Conservation (phyloP, 2,797 vertebrate genomes). For the Ptychobarbus kaznakovi region DNA sequence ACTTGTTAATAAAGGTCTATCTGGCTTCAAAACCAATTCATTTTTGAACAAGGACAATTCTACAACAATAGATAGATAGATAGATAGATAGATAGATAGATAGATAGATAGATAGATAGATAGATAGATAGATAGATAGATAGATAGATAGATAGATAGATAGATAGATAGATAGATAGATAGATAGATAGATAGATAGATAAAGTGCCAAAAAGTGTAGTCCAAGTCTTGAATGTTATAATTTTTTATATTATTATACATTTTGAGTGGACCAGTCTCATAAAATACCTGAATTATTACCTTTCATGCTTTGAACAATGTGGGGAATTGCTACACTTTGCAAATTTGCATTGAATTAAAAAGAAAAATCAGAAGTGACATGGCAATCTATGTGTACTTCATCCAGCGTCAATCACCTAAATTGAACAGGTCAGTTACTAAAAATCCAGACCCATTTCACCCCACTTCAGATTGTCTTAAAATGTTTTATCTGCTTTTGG, state of each 20-base stretch:
- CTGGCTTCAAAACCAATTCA: too few relatives aligned
- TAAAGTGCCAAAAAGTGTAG: not conserved
- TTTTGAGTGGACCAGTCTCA: not conserved
- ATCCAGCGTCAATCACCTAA: constrained; percentile 6
- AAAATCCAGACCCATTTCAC: constrained; percentile 5
- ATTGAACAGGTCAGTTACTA: constrained; percentile 8
- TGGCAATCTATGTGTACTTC: not conserved
- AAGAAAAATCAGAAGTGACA: not conserved
- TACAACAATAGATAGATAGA: too few relatives aligned
- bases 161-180: not conserved
- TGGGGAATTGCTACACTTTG: not conserved
- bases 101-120: too few relatives aligned
- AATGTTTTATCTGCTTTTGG: constrained; percentile 16
- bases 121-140: too few relatives aligned
- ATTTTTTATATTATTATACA: not conserved
- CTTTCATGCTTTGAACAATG: constrained; percentile 15
- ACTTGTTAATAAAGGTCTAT: too few relatives aligned
- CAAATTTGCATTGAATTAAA: not conserved
- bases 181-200: not conserved
- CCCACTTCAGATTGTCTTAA: constrained; percentile 5
- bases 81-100: too few relatives aligned
- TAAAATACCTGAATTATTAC: constrained; percentile 3
- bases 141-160: not conserved
- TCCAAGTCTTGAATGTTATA: not conserved
- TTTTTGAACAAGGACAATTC: too few relatives aligned